These are phyloP conservation scores for Eurypyga helias DNA, from an alignment of 2,113 vertebrate species.

Conservation along the genomic window DNA sequence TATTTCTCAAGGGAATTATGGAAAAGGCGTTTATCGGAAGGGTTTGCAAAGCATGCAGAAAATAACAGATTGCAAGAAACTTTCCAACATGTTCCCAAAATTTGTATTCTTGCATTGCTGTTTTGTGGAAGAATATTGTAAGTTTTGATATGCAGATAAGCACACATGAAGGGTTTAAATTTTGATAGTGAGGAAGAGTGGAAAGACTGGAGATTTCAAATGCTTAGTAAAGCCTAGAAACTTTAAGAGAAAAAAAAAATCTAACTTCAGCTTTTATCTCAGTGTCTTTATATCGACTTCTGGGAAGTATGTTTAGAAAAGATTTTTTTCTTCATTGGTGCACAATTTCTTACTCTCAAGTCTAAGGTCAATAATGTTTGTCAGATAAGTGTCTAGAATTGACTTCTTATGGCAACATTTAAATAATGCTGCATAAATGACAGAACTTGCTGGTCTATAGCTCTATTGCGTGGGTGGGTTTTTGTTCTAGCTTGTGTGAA, in stretches of 20 bases:
- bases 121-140: not conserved
- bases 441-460: not conserved
- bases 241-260: not conserved
- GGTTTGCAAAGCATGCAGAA: not conserved
- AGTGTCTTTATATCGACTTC: not conserved
- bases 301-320: not conserved
- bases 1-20: not conserved
- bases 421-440: not conserved
- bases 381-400: not conserved
- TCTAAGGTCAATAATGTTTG: conserved; percentile 9
- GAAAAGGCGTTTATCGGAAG: not conserved
- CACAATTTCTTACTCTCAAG: not conserved
- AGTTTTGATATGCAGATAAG: not conserved
- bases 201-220: not conserved
- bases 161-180: not conserved
- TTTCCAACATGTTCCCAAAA: not conserved
- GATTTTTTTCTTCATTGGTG: not conserved
- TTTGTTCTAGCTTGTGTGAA: not conserved
- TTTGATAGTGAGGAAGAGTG: not conserved
- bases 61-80: not conserved
- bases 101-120: not conserved
- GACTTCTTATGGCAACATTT: not conserved
- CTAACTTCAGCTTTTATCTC: not conserved
- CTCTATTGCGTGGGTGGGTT: not conserved
- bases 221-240: not conserved